Conservation (phyloP, 1,140 invertebrate species). For the Streblospio benedicti region DNA sequence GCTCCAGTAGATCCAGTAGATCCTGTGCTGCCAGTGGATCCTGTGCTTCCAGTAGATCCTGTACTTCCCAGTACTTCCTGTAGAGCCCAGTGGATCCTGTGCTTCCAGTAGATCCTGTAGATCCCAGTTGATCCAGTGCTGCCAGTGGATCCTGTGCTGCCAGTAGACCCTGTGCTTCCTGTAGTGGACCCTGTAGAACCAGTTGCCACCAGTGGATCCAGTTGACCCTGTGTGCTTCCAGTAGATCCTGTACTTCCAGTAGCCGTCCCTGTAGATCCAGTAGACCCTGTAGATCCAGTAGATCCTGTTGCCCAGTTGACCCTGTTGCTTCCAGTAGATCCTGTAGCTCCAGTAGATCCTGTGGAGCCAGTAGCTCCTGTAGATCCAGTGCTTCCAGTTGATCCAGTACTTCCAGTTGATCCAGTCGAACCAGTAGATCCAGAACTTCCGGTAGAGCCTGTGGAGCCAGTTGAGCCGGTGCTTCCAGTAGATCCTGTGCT, state of each 20-base stretch:
- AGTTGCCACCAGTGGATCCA: not conserved
- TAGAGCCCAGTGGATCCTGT: too few relatives aligned
- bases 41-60: too few relatives aligned
- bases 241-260: not conserved
- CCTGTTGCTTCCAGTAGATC: not conserved
- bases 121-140: too few relatives aligned
- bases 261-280: not conserved
- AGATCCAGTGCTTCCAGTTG: not conserved
- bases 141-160: too few relatives aligned
- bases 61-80: too few relatives aligned
- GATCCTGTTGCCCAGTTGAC: not conserved
- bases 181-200: not conserved
- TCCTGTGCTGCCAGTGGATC: too few relatives aligned
- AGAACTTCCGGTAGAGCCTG: not conserved
- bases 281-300: too few relatives aligned
- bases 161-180: not conserved
- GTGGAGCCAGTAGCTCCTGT: not conserved
- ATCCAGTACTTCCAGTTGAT: not conserved
- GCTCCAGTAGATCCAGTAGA: too few relatives aligned
- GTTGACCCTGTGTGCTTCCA: not conserved
- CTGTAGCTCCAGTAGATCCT: constrained; percentile 1
- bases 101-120: too few relatives aligned
- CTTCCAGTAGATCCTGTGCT: not conserved
- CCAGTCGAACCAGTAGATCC: constrained; percentile 5
- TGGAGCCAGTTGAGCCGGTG: too few relatives aligned